These are phyloP conservation scores for Orchesellides sinensis DNA, from an alignment of 2,888 invertebrate genomes.

Conservation along the genomic window DNA sequence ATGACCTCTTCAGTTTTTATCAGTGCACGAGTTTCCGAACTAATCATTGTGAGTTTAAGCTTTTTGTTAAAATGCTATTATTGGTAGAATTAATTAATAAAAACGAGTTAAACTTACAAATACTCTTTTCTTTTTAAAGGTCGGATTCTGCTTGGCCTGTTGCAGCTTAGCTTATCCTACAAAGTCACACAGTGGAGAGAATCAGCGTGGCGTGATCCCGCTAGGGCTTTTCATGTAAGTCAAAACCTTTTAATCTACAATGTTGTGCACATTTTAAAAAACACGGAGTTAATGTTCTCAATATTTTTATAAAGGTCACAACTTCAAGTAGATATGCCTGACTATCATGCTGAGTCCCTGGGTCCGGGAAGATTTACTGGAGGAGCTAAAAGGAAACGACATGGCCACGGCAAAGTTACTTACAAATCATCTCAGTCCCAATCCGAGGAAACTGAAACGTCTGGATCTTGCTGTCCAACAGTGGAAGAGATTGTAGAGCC, in stretches of 20 bases:
- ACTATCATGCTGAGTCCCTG: constrained; percentile 48
- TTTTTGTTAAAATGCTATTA: background rate
- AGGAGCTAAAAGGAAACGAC: constrained; percentile 33
- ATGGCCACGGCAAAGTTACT: constrained; percentile 30
- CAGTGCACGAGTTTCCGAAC: constrained; percentile 15
- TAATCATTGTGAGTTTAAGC: constrained; percentile 35
- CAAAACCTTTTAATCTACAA: background rate
- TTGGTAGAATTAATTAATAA: background rate
- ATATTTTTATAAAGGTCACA: constrained; percentile 36
- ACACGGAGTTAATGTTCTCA: too few relatives aligned
- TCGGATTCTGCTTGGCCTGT: constrained; percentile 27
- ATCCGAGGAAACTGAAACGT: constrained; percentile 45
- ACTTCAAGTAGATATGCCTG: constrained; percentile 63
- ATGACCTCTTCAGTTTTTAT: constrained; percentile 18
- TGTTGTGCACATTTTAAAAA: background rate
- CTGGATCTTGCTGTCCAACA: constrained; percentile 85
- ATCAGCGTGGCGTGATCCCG: constrained; percentile 46
- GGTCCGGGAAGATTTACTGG: constrained; percentile 27
- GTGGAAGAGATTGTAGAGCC: constrained; percentile 87
- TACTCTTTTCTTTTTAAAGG: constrained; percentile 47
- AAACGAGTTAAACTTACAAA: too few relatives aligned
- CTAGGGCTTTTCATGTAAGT: constrained; percentile 49
- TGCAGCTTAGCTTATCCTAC: constrained; percentile 39
- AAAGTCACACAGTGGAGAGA: constrained; percentile 19
- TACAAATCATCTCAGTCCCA: constrained; percentile 6